These are phyloP conservation scores for Podocnemis expansa DNA, from an alignment of 2,113 vertebrate genomes.

Conservation along the genomic window DNA sequence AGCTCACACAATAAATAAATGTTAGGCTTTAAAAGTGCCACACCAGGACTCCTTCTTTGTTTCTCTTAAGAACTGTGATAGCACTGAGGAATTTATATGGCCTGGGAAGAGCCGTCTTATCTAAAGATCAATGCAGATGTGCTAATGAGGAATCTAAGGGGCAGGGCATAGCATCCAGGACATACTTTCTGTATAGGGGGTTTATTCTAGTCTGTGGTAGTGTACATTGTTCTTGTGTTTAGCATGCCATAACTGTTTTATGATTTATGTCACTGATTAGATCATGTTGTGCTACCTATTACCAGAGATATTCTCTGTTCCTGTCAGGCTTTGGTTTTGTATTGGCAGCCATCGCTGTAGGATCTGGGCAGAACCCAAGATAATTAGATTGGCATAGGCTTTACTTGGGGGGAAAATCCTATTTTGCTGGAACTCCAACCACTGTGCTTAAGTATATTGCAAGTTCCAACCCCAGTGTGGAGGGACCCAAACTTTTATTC, in stretches of 20 bases:
- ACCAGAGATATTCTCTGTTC: neutral
- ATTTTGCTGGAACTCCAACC: neutral
- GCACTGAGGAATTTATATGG: neutral
- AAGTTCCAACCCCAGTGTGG: neutral
- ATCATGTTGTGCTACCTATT: neutral
- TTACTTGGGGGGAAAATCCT: neutral
- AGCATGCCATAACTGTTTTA: neutral
- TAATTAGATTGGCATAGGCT: neutral
- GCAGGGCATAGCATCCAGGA: neutral
- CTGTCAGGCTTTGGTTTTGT: neutral
- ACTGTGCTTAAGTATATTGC: neutral
- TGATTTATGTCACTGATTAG: neutral
- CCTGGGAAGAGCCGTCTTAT: neutral
- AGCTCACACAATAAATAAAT: no score
- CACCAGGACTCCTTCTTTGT: no score
- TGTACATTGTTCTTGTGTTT: neutral
- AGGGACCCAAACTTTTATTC: neutral
- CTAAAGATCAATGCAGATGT: neutral
- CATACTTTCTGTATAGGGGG: neutral
- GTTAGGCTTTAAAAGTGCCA: no score
- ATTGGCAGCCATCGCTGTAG: no score
- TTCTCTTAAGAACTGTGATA: no score
- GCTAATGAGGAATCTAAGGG: neutral
- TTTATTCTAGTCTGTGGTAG: no score
- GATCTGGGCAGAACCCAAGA: neutral